A percentile compares a stretch with the other conserved stretches of the same genome.
Conservation (phyloP, 2,113 vertebrate genomes). For the Halcyon senegalensis region DNA sequence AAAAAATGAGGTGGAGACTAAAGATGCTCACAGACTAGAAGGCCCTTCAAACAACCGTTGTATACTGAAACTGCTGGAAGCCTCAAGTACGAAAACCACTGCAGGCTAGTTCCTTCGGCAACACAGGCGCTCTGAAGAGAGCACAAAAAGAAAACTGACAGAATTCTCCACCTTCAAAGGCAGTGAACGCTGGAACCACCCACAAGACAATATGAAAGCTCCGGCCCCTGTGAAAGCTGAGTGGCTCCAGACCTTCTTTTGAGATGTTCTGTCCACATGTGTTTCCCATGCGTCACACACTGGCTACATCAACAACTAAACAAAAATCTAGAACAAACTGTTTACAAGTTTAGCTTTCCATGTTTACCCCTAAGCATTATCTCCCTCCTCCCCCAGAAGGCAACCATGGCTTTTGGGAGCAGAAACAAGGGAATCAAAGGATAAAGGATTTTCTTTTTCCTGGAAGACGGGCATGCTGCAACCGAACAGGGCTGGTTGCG, state of each 20-base stretch:
- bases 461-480: fast-evolving
- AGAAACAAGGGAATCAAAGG: not conserved
- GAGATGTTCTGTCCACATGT: not conserved
- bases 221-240: not conserved
- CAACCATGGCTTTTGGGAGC: not conserved
- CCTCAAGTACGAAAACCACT: not conserved
- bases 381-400: not conserved
- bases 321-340: not conserved
- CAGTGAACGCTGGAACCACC: not conserved
- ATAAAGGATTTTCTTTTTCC: not conserved
- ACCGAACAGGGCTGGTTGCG: not conserved
- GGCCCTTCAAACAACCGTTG: not conserved
- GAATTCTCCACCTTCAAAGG: not conserved
- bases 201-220: not conserved
- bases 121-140: not conserved
- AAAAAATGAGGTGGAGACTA: not conserved
- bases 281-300: not conserved
- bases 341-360: not conserved
- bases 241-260: not conserved
- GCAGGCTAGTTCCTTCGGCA: not conserved
- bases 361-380: not conserved
- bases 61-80: not conserved
- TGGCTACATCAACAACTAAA: not conserved
- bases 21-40: not conserved
- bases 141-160: not conserved